These are phyloP conservation scores for Aramus guarauna DNA, from an alignment of 2,113 vertebrate genomes.

Conservation along the genomic window DNA sequence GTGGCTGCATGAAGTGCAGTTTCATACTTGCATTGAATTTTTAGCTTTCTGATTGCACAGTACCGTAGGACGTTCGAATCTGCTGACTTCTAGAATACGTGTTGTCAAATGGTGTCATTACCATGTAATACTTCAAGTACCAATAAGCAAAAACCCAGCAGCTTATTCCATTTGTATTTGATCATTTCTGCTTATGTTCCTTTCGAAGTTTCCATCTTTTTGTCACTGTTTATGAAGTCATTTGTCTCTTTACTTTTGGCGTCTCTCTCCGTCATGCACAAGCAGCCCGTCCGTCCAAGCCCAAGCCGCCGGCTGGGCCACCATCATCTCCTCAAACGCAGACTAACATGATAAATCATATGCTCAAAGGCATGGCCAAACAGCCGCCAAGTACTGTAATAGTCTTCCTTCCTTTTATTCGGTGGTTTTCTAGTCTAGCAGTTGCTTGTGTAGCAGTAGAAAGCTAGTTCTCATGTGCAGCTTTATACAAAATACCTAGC, in stretches of 20 bases:
- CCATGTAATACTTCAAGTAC: constrained; percentile 12
- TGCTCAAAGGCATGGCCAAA: constrained; percentile 82
- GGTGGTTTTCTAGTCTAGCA: constrained; percentile 72
- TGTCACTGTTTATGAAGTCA: constrained; percentile 77
- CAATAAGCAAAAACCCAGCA: constrained; percentile 23
- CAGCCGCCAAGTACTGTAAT: constrained; percentile 80
- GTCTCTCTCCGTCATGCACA: constrained; percentile 71
- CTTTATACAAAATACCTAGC: constrained; percentile 55
- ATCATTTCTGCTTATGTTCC: constrained; percentile 70
- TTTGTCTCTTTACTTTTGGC: constrained; percentile 77
- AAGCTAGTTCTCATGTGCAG: constrained; percentile 48
- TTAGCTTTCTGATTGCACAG: constrained; percentile 56
- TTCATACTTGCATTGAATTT: not conserved
- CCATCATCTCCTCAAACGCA: constrained; percentile 76
- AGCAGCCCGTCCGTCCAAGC: constrained; percentile 76
- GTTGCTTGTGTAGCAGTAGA: constrained; percentile 58
- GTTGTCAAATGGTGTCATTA: constrained; percentile 52
- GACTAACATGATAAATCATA: constrained; percentile 78
- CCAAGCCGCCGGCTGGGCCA: constrained; percentile 73
- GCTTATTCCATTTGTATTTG: constrained; percentile 60
- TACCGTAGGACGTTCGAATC: not conserved
- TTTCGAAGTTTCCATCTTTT: constrained; percentile 70
- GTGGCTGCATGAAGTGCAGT: constrained; percentile 12
- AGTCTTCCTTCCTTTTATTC: constrained; percentile 70
- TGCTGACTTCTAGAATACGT: constrained; percentile 34